Percentiles rank a stretch among this genome's conserved stretches.
These are phyloP conservation scores for Macquaria ambigua DNA, from an alignment of 2,113 vertebrate species.

Conservation along the genomic window DNA sequence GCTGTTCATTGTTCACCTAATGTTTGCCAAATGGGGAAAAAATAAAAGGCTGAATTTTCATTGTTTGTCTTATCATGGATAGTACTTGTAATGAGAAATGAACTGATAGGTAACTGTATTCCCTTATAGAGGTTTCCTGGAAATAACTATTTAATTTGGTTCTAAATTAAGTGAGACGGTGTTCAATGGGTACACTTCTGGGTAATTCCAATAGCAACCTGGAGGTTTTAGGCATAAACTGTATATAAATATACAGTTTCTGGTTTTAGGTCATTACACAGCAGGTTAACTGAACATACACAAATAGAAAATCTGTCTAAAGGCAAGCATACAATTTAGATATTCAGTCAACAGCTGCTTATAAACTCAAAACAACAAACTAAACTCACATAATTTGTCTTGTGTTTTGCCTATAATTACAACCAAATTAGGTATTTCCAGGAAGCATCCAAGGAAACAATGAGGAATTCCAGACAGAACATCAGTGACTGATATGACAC, in stretches of 20 bases:
- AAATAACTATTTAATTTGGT: not conserved
- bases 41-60: constrained; percentile 46
- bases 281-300: not conserved
- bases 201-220: not conserved
- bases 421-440: not conserved
- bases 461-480: not conserved
- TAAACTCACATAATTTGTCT: not conserved
- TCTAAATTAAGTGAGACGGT: not conserved
- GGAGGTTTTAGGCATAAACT: too few relatives aligned
- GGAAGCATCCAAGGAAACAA: not conserved
- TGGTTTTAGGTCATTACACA: not conserved
- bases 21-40: constrained; percentile 49
- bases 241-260: too few relatives aligned
- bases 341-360: not conserved
- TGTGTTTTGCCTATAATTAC: not conserved
- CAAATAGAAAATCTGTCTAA: too few relatives aligned
- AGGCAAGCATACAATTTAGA: not conserved
- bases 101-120: not conserved
- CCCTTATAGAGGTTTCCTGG: not conserved
- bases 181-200: not conserved
- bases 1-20: constrained; percentile 31
- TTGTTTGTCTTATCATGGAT: not conserved
- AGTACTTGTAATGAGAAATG: too few relatives aligned
- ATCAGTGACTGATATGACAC: not conserved
- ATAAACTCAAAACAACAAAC: not conserved